Base-by-base conservation (phyloP, 2,797 vertebrate genomes). In the Hyperoplus immaculatus region DNA sequence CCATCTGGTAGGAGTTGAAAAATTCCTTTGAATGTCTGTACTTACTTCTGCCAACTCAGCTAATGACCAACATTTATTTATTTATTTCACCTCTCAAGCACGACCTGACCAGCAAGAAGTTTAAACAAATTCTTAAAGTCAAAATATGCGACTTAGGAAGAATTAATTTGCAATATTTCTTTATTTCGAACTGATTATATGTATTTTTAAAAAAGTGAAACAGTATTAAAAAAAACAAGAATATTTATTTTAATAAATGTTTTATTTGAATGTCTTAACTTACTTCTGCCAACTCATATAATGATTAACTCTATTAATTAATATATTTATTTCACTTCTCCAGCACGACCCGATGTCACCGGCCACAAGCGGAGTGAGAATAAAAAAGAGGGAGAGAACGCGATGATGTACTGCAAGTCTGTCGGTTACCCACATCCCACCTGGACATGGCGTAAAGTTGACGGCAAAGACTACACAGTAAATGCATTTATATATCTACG, bases 341-440 rank as follows among this genome's bases (percentile, higher is more conserved):
- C 77, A 99, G 98, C 98, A 78, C 88, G 87, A 89, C 98, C 98
- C 65, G 95, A 96, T 66, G 96, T 99, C 91, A 97, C 94, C 9
- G 96, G 97, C 56, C 97, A 99, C 92, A 99, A 99, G 91, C 92
- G 97, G 78, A 99, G 98, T 10, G 98, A 99, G 91, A 99, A 99
- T 88, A 98, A 97, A 80, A 99, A 99, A 1, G 98, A 99, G 91
- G 98, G 97, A 10, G 97, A 99, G 86, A 97, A 96, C 50, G 98
- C 97, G 1, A 90, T 93, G 74, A 91, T 99, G 91, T 97, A 98
- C 93, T 99, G 98, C 95, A 99, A 96, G 89, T 98, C 97, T 10
- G 97, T 98, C 74, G 98, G 98, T 72, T 99, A 97, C 87, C 98
- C 98, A 0, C 95, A 98, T 86, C 98, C 98, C 1, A 95, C 95